A percentile compares a stretch with the other conserved stretches of the same genome.
phyloP scores from a whole-genome alignment of 1,140 invertebrate genomes.

The Nomia melanderi region DNA sequence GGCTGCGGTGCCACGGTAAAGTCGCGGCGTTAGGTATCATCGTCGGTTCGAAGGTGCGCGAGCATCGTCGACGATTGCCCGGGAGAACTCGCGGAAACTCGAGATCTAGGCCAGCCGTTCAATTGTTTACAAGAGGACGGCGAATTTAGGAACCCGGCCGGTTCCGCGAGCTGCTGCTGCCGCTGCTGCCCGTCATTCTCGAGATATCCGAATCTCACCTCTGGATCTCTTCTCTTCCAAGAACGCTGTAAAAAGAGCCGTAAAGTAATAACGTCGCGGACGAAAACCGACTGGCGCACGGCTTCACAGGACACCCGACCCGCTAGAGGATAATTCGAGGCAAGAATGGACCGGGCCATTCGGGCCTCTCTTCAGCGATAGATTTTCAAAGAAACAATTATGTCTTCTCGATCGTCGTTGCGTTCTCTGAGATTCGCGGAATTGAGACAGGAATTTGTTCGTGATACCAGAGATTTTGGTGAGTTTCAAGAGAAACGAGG shows the following conservation, averaged over 20 bases:
- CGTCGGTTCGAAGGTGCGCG: neutral
- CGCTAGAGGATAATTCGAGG: neutral
- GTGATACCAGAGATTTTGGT: too few species aligned
- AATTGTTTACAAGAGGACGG: constrained; percentile 3
- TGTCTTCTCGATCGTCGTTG: too few species aligned
- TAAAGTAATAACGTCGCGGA: neutral
- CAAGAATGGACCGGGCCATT: neutral
- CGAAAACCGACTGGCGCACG: neutral
- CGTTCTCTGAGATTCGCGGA: too few species aligned
- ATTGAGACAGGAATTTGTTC: too few species aligned
- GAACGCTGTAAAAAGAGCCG: neutral
- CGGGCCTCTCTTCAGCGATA: neutral
- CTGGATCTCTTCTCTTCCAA: neutral
- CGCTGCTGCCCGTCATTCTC: neutral
- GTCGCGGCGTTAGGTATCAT: neutral
- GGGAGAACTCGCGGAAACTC: neutral
- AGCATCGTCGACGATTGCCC: constrained; percentile 7
- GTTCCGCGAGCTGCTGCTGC: neutral
- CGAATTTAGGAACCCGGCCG: neutral
- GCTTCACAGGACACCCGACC: neutral
- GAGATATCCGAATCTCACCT: neutral
- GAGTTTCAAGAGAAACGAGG: too few species aligned
- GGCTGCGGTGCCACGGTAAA: too few species aligned
- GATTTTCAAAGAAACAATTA: neutral
- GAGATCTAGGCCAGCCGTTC: constrained; percentile 3